Percentiles rank a stretch among this genome's conserved stretches.
These are phyloP conservation scores for Aphis craccivora DNA, from an alignment of 1,140 invertebrate species.

Conservation along the genomic window DNA sequence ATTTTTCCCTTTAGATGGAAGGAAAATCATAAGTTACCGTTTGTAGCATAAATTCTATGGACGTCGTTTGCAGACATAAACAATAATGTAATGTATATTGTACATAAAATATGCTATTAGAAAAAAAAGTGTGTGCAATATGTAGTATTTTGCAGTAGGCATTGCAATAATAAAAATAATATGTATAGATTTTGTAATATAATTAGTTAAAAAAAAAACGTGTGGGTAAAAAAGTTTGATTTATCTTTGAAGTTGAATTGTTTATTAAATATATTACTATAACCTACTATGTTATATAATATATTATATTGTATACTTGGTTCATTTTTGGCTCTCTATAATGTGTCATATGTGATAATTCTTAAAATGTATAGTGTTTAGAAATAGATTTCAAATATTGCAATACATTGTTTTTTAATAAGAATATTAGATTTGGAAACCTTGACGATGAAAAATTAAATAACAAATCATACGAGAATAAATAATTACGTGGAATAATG, in stretches of 20 bases:
- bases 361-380: not conserved
- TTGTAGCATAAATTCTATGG: not conserved
- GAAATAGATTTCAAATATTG: too few relatives aligned
- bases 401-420: not conserved
- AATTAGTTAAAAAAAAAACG: not conserved
- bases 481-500: not conserved
- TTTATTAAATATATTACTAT: not conserved
- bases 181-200: not conserved
- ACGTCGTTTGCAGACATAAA: not conserved
- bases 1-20: not conserved
- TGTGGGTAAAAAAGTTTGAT: not conserved
- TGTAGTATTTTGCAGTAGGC: too few relatives aligned
- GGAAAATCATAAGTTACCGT: not conserved
- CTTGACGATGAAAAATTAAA: not conserved
- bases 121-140: not conserved
- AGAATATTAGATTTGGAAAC: not conserved
- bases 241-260: not conserved
- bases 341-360: too few relatives aligned
- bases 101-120: not conserved
- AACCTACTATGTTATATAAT: not conserved
- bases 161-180: not conserved
- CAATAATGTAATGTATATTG: not conserved
- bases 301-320: too few relatives aligned
- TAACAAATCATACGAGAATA: rapidly evolving
- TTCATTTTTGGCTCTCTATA: too few relatives aligned